Conservation (phyloP, 37 sponge, comb jelly and placozoan species). For the Halisarca cf. caerulea region DNA sequence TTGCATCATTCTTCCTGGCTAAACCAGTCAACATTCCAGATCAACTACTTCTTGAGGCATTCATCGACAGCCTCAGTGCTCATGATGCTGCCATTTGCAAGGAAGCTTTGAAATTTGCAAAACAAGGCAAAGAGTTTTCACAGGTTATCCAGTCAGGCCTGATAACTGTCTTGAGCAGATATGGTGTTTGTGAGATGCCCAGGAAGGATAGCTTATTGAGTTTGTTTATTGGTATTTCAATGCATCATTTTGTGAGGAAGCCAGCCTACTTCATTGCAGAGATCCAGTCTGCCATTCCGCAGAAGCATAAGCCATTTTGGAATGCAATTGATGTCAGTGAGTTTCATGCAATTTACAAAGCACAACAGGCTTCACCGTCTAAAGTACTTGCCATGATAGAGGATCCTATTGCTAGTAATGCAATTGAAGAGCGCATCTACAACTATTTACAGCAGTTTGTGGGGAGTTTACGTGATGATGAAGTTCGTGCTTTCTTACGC, state of each 20-base stretch:
- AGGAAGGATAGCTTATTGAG: slow-evolving; percentile 1
- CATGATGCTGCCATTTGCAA: neutral
- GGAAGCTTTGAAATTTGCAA: neutral
- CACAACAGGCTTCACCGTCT: neutral
- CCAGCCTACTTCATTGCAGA: slow-evolving; percentile 11
- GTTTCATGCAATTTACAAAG: neutral
- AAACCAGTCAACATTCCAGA: neutral
- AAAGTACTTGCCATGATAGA: no score
- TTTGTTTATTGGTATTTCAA: neutral
- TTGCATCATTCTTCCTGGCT: neutral
- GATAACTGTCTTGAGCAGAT: slow-evolving; percentile 11
- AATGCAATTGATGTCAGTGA: no score
- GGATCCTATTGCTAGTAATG: no score
- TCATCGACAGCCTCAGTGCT: neutral
- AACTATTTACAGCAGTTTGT: no score
- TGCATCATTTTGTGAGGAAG: slow-evolving; percentile 20
- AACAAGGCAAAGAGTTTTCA: neutral
- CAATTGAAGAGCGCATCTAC: no score
- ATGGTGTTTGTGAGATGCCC: slow-evolving; percentile 21
- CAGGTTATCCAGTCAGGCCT: neutral
- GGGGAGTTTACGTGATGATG: no score
- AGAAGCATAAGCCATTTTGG: neutral
- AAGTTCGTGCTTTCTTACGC: no score
- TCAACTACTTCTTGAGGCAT: neutral
- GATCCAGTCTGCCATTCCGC: neutral